Conservation (phyloP, 2,113 vertebrate genomes). For the Alligator sinensis region DNA sequence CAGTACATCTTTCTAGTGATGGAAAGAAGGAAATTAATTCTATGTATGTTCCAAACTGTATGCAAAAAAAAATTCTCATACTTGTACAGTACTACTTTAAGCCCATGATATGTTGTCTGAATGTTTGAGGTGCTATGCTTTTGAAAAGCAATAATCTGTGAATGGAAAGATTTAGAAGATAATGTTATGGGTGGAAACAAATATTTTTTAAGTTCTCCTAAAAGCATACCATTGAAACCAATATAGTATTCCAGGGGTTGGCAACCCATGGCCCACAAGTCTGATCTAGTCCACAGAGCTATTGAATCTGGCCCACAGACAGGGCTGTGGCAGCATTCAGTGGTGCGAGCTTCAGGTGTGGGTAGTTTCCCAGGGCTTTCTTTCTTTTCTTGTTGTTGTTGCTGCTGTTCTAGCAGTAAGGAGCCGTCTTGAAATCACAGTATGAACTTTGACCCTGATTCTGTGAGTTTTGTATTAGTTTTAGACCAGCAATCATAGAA, state of each 20-base stretch:
- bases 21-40: background rate
- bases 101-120: background rate
- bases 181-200: background rate
- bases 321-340: too few species aligned
- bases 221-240: background rate
- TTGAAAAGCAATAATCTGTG: background rate
- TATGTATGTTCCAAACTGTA: background rate
- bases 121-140: background rate
- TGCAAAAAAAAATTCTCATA: background rate
- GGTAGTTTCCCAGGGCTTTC: too few species aligned
- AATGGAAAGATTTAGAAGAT: background rate
- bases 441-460: constrained; percentile 63
- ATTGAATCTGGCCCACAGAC: too few species aligned
- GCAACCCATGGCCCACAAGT: too few species aligned
- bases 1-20: background rate
- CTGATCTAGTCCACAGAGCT: too few species aligned
- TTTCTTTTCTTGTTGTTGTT: background rate
- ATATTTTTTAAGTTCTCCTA: background rate
- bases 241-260: too few species aligned
- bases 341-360: too few species aligned
- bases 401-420: background rate
- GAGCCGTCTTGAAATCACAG: constrained; percentile 53
- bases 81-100: background rate
- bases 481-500: constrained; percentile 71
- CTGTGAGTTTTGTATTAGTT: constrained; percentile 57